Evolutionary conservation across 2,888 invertebrate genomes (phyloP).

Genomic region (Bellardia pandia): DNA sequence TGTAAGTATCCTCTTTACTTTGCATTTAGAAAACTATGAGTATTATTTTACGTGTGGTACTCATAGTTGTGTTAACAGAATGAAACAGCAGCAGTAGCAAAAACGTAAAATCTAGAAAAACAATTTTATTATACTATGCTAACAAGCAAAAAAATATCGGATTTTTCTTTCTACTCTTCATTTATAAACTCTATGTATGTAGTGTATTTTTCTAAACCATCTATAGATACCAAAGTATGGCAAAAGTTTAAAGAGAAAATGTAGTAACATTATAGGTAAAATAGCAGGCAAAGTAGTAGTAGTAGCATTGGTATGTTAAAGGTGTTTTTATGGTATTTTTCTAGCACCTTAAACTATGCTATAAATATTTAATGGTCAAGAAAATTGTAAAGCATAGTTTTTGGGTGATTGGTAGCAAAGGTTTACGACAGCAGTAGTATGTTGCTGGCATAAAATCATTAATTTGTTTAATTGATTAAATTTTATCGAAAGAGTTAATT

Average conservation of each 20-base stretch:
- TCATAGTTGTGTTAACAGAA: constrained; percentile 35
- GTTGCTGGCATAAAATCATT: not conserved
- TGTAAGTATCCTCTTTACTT: constrained; percentile 22
- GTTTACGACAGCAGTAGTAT: not conserved
- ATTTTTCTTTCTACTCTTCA: constrained; percentile 7
- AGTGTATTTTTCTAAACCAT: constrained; percentile 45
- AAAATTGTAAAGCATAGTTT: constrained; percentile 36
- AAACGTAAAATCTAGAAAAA: constrained; percentile 15
- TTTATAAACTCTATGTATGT: not conserved
- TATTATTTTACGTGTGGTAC: constrained; percentile 48
- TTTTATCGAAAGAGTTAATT: too few species aligned
- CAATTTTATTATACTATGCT: constrained; percentile 63
- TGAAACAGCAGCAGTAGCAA: not conserved
- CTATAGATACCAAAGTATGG: not conserved
- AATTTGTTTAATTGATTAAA: not conserved
- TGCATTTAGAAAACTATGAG: constrained; percentile 49
- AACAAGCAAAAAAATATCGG: constrained; percentile 68
- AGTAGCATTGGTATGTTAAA: constrained; percentile 23
- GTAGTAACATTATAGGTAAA: not conserved
- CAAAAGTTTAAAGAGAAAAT: constrained; percentile 29
- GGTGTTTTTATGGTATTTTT: constrained; percentile 41
- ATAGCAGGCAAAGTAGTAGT: not conserved
- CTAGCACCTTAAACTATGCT: constrained; percentile 57
- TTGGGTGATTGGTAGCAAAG: not conserved
- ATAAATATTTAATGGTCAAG: constrained; percentile 55